A percentile compares a stretch with the other conserved stretches of the same genome.
These are phyloP conservation scores for Hiodon alosoides DNA, from an alignment of 2,113 vertebrate genomes.

Conservation along the genomic window DNA sequence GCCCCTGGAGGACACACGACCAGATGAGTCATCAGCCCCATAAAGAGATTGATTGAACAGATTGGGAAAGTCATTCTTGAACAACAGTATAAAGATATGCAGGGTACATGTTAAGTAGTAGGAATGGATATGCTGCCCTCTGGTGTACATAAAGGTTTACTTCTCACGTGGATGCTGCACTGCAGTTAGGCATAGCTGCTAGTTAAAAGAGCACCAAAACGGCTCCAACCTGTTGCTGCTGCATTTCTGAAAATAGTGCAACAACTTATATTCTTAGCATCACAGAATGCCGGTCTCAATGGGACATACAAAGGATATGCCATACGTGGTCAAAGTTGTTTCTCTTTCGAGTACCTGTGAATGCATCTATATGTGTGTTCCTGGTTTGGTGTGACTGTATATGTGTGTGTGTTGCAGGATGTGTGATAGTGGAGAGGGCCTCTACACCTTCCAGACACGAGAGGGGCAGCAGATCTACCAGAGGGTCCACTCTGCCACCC, in stretches of 20 bases:
- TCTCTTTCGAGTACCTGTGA: no score
- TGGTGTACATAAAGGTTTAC: constrained; percentile 23
- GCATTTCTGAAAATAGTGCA: no score
- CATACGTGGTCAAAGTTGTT: no score
- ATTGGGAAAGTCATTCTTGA: constrained; percentile 3
- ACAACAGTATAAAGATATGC: not conserved
- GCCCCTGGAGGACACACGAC: not conserved
- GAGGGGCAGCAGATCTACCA: constrained; percentile 96
- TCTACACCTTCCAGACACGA: constrained; percentile 95
- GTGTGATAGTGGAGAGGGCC: constrained; percentile 89
- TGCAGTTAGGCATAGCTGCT: no score
- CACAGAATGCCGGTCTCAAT: no score
- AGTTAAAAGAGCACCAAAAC: no score
- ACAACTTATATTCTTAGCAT: no score
- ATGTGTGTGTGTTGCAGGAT: constrained; percentile 63
- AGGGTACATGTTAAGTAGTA: not conserved
- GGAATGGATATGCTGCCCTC: constrained; percentile 29
- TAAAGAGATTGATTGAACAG: not conserved
- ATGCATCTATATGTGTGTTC: not conserved
- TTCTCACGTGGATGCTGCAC: no score
- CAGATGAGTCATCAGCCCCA: not conserved
- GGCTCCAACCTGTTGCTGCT: no score
- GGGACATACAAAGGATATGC: no score
- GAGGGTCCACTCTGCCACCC: constrained; percentile 84
- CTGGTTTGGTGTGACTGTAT: not conserved